Evolutionary conservation across 2,113 vertebrate species (phyloP), one percentile per base, ranked within the genome.

Genomic region (Philantomba maxwellii): DNA sequence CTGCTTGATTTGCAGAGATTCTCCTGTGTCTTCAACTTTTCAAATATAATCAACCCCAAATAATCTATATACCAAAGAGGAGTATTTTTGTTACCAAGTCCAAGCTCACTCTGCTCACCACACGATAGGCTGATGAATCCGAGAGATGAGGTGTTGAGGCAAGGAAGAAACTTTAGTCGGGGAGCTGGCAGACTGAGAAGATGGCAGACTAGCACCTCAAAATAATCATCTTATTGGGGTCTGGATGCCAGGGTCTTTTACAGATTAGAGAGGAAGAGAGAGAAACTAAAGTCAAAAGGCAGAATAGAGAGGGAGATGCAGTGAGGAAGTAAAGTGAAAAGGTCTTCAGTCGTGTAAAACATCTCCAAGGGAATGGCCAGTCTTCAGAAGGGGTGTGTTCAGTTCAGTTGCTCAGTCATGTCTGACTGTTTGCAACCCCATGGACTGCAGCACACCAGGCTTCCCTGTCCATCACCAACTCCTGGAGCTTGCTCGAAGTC

Each of bases 1-100:
- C 45, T 58, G 53, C 51, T 43, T 55, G 23, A n/a, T 90, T 85
- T 94, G 73, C 93, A 94, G 30, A 85, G 53, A 49, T 53, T 62
- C 45, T 91, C 25, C 7, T 36, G 30, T 47, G 9, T 91, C 66
- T 17, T 49, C 36, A 78, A 25, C 16, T 36, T 62, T 25, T 91
- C 53, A 53, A 47, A 78, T n/a, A 28, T 64, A 45, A 64, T 78
- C 55, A 64, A 30, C 10, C 43, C 55, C 30, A 62, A 53, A 64
- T 77, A 45, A 94, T 70, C 47, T 66, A n/a, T 36, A 45, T 86
- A 47, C 28, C 93, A 55, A 47, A 89, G 53, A 85, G 81, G 15
- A 16, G 21, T 78, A 14, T 21, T 30, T 78, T 53, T 62, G n/a
- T 23, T 39, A 23, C n/a, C n/a, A 73, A 73, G 66, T 70, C 66